Conservation (phyloP, 2,113 vertebrate genomes). For the Hippocampus guttulatus region DNA sequence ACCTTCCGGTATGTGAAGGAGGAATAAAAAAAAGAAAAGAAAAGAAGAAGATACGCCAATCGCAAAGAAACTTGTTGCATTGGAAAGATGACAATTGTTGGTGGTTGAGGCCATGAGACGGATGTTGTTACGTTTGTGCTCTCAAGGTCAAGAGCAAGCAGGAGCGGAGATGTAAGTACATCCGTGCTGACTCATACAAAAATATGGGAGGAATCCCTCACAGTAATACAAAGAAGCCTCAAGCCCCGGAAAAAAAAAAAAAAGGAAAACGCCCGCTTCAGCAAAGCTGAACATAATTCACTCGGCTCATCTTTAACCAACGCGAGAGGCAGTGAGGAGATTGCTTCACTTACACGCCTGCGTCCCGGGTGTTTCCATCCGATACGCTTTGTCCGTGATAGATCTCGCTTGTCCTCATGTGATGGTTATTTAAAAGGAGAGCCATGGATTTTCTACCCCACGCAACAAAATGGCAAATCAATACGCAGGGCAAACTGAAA, state of each 20-base stretch:
- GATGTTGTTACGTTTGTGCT: not conserved
- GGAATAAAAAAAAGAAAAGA: too few relatives aligned
- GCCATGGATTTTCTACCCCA: constrained; percentile 74
- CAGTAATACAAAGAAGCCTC: constrained; percentile 13
- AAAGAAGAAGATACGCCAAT: too few relatives aligned
- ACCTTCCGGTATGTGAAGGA: too few relatives aligned
- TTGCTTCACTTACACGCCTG: constrained; percentile 34
- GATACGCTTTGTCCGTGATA: constrained; percentile 58
- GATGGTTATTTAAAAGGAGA: constrained; percentile 77
- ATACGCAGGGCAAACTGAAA: constrained; percentile 46
- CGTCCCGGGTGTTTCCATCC: constrained; percentile 58
- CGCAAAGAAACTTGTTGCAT: too few relatives aligned
- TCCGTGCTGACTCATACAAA: not conserved
- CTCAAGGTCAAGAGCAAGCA: constrained; percentile 5
- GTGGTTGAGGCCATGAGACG: not conserved
- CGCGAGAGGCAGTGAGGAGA: constrained; percentile 38
- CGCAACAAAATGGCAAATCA: constrained; percentile 77
- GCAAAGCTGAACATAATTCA: constrained; percentile 56
- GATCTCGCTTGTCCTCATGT: constrained; percentile 65
- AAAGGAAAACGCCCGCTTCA: constrained; percentile 43
- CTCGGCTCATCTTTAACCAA: constrained; percentile 43
- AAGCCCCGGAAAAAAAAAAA: not conserved
- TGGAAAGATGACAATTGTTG: too few relatives aligned
- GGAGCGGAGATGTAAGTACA: not conserved
- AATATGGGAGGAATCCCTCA: constrained; percentile 23